Evolutionary conservation across 2,797 vertebrate genomes (phyloP), one percentile per base, ranked within the genome.

Genomic region (Oryzias sinensis): DNA sequence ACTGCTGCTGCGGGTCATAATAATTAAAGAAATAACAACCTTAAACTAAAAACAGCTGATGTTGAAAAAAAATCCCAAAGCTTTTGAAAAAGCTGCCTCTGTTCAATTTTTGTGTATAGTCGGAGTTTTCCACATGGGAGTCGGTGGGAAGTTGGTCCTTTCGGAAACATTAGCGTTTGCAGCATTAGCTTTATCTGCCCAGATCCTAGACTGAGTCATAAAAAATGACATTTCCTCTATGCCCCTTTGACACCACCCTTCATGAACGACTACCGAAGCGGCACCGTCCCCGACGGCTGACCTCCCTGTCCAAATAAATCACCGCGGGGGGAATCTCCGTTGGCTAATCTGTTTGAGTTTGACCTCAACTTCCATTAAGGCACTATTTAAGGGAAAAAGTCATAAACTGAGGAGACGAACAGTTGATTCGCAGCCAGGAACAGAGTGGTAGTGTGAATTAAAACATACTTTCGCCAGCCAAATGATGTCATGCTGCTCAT

Each of bases 401-500:
- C 22, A 24, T 49, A 53, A 57, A 70, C 43, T 14, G 56, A 59
- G 25, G 53, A 50, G 49, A 62, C 43, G 5, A n/a, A 3, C 1
- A 27, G 14, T 50, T 72, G 70, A 65, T 47, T 49, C 52, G 5
- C 41, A 59, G 59, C 72, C 75, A 76, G 60, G 62, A 59, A 52
- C 29, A 59, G 59, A 61, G 64, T 61, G 62, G 49, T 68, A 65
- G 46, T 59, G 69, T 57, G 51, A 65, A 63, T 75, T 66, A 68
- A 81, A 72, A 52, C 49, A 49, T 45, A 44, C 48, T 50, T 56
- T 65, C 56, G 29, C 41, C 48, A 51, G 71, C 71, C 74, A 73
- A 67, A 67, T 84, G 74, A 81, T 74, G 79, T 81, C 74, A 81
- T 72, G 62, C 37, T 49, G 49, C 72, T 50, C 45, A 37, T 55